Percentiles rank a stretch among this genome's conserved stretches.
These are phyloP conservation scores for Pogona vitticeps DNA, from an alignment of 2,113 vertebrate species.

Conservation along the genomic window DNA sequence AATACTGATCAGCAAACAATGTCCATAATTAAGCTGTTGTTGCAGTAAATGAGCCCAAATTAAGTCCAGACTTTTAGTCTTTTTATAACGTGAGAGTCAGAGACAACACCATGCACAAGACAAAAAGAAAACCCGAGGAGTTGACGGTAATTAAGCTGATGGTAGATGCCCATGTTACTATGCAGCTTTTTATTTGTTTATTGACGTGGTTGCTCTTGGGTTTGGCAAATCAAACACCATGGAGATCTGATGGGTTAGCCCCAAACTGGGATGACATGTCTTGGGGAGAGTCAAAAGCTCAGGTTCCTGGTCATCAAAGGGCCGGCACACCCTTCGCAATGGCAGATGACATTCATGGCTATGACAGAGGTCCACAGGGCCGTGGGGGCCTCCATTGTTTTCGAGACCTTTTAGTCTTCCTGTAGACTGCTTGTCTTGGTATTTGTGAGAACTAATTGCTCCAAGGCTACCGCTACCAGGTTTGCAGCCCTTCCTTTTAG, in stretches of 20 bases:
- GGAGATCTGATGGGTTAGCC: slow-evolving; percentile 55
- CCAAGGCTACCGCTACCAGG: slow-evolving; percentile 63
- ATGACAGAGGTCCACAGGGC: slow-evolving; percentile 80
- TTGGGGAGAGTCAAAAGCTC: slow-evolving; percentile 54
- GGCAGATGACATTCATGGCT: slow-evolving; percentile 77
- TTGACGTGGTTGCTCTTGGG: slow-evolving; percentile 70
- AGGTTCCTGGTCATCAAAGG: slow-evolving; percentile 78
- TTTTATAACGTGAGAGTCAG: slow-evolving; percentile 75
- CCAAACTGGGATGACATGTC: slow-evolving; percentile 57
- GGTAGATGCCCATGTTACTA: slow-evolving; percentile 34
- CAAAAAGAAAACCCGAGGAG: slow-evolving; percentile 69
- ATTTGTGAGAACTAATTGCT: slow-evolving; percentile 79
- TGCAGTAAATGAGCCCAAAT: slow-evolving; percentile 78
- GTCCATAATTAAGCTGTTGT: slow-evolving; percentile 82
- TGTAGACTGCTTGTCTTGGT: slow-evolving; percentile 79
- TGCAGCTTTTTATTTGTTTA: slow-evolving; percentile 68
- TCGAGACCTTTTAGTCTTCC: slow-evolving; percentile 80
- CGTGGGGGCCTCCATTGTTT: slow-evolving; percentile 75
- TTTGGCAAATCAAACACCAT: slow-evolving; percentile 73
- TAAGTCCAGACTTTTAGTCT: slow-evolving; percentile 77
- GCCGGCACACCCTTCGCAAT: slow-evolving; percentile 65
- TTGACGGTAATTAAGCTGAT: slow-evolving; percentile 75
- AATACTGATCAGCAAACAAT: slow-evolving; percentile 84
- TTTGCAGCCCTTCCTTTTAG: slow-evolving; percentile 62
- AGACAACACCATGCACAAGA: slow-evolving; percentile 76